Conservation (phyloP, 2,113 vertebrate species). For the Eretmochelys imbricata region DNA sequence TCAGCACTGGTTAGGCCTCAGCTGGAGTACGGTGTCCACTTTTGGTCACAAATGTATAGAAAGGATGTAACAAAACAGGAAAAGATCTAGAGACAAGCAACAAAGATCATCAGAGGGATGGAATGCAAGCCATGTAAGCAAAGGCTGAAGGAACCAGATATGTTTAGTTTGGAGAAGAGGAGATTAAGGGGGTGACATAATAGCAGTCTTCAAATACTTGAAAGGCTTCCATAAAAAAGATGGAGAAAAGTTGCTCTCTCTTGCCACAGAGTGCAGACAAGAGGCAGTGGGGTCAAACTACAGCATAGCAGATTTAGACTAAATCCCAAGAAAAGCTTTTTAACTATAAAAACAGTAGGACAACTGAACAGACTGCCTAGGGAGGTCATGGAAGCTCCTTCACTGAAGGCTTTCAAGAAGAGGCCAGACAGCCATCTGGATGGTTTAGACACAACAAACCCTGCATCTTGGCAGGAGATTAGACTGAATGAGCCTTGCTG, state of each 20-base stretch:
- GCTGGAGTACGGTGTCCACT: background rate
- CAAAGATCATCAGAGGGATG: background rate
- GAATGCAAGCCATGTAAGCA: background rate
- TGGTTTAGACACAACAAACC: background rate
- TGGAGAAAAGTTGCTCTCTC: background rate
- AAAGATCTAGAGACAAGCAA: background rate
- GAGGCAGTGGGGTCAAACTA: background rate
- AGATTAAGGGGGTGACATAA: background rate
- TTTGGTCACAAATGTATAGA: background rate
- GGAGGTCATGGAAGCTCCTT: background rate
- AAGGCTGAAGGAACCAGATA: background rate
- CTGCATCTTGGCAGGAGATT: background rate
- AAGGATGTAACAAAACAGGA: background rate
- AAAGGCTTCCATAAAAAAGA: background rate
- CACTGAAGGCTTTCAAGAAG: background rate
- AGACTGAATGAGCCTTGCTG: background rate
- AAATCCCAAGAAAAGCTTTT: background rate
- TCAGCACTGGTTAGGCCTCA: background rate
- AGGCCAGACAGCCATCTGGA: background rate
- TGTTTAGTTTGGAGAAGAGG: background rate
- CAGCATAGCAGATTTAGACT: background rate
- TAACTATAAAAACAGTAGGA: background rate
- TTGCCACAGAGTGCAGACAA: background rate
- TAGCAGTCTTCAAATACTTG: background rate
- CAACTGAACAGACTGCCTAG: background rate